A percentile compares a stretch with the other conserved stretches of the same genome.
These are phyloP conservation scores for Athripsodes cinereus DNA, from an alignment of 2,888 invertebrate genomes.

Conservation along the genomic window DNA sequence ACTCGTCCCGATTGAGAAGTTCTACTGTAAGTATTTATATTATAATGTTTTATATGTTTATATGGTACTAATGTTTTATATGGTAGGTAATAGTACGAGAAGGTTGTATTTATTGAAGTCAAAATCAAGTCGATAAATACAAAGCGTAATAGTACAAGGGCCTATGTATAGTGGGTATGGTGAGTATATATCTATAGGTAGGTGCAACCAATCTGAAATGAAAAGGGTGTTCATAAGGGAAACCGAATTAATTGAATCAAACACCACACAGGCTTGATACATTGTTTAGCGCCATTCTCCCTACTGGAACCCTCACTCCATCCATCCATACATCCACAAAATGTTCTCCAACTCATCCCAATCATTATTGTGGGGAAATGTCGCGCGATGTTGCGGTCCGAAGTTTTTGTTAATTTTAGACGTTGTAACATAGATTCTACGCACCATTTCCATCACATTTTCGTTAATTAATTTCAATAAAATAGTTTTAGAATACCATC, in stretches of 20 bases:
- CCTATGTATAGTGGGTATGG: not conserved
- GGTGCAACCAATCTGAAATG: not conserved
- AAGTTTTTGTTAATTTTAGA: too few relatives aligned
- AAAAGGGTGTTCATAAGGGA: constrained; percentile 24
- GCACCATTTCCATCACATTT: too few relatives aligned
- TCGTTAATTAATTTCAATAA: too few relatives aligned
- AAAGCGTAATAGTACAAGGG: not conserved
- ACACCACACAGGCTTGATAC: constrained; percentile 26
- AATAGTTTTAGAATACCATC: too few relatives aligned
- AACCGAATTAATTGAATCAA: constrained; percentile 28
- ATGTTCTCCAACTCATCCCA: constrained; percentile 7
- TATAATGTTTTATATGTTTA: too few relatives aligned
- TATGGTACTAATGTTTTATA: too few relatives aligned
- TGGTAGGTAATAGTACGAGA: not conserved
- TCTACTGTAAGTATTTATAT: too few relatives aligned
- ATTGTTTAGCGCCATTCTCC: constrained; percentile 23
- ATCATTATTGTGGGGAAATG: not conserved
- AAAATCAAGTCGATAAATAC: constrained; percentile 1
- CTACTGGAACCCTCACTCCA: not conserved
- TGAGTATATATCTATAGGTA: not conserved
- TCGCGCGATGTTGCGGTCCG: not conserved
- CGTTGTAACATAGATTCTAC: too few relatives aligned
- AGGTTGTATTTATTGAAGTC: constrained; percentile 2
- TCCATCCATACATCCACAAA: not conserved
- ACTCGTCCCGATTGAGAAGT: too few relatives aligned